Evolutionary conservation across 2,797 vertebrate species (phyloP), one percentile per base, ranked within the genome.

Genomic region (Phataginus tetradactyla): DNA sequence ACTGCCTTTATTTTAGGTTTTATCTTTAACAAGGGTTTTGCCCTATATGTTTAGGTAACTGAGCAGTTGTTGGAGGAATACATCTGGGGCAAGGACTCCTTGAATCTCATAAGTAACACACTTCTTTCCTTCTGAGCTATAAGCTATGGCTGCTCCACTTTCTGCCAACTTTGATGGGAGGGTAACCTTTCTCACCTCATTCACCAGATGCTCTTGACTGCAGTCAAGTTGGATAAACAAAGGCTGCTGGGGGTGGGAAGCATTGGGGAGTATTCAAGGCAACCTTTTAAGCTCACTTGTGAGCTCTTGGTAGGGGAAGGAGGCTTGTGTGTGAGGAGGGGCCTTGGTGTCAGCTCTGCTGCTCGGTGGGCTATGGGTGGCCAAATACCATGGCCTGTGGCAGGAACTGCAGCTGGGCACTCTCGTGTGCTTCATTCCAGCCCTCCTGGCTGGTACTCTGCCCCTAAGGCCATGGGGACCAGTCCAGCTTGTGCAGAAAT

Each of bases 371-470:
- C 63, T 45, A 4, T 12, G n/a, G 37, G 79, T 95, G 96, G 79
- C 89, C 92, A 77, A 71, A 14, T 94, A 78, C 72, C 86, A 93
- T 39, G 51, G 79, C 71, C 51, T 2, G 6, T 55, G 83, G 95
- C 91, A 66, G 34, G 39, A 80, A 42, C 39, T 77, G 66, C 23
- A 96, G 96, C 79, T 91, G 63, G 53, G 69, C 61, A 57, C 25
- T 84, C 77, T 71, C 0, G 0, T 0, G 34, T 20, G 29, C 69
- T 79, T 86, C 34, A 11, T 75, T 64, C 25, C 57, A 55, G 9
- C 37, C 49, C 71, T 97, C 89, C 63, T 96, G 92, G 95, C 86
- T 96, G 92, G 91, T 87, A 81, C 72, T 91, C 37, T 86, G 61
- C 34, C 75, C 91, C 45, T 37, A 13, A 49, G 86, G 92, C 92